Base-by-base conservation (phyloP, 2,113 vertebrate genomes). In the Gobius niger region DNA sequence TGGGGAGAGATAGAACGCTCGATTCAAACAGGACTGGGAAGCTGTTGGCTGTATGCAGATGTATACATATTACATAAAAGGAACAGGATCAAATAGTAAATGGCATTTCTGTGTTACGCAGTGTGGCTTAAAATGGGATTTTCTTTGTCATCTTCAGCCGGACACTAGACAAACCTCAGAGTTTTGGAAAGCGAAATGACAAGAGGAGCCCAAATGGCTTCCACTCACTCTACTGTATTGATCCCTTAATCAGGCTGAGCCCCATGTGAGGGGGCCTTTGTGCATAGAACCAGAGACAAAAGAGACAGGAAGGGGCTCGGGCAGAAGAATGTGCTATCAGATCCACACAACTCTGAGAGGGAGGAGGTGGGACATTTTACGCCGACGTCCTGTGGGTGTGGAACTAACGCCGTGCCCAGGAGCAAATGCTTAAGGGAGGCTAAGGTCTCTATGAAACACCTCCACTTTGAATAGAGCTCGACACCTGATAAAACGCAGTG, bases 401-500 rank as follows among this genome's bases (percentile, higher is more conserved):
- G 69, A 72, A 8, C 50, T 61, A 57, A 11, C 15, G n/a, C 65
- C 77, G 74, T 65, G 53, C 72, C 82, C 80, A 81, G 80, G 68
- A 86, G 77, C 79, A 82, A 85, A 84, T 73, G 82, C 73, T 82
- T 72, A 64, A 79, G 62, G 54, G 24, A 74, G 72, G 72, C 76
- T 80, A 49, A 72, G 57, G 80, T 52, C 59, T 65, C 81, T 77
- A 65, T 80, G 81, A 81, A 84, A 88, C 83, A 84, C 82, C 70
- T 82, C 73, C 63, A 61, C 71, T 67, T 41, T 73, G 78, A 85
- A 78, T 57, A 53, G 72, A 47, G 75, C 70, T 75, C 34, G 7
- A 87, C 86, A 89, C 87, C 89, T 87, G 87, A 81, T 83, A 87
- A 86, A 87, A 77, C 84, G 73, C 69, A 40, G 24, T 34, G 1